Evolutionary conservation across 2,888 invertebrate species (phyloP).

Genomic region (Cheilosia scutellata): DNA sequence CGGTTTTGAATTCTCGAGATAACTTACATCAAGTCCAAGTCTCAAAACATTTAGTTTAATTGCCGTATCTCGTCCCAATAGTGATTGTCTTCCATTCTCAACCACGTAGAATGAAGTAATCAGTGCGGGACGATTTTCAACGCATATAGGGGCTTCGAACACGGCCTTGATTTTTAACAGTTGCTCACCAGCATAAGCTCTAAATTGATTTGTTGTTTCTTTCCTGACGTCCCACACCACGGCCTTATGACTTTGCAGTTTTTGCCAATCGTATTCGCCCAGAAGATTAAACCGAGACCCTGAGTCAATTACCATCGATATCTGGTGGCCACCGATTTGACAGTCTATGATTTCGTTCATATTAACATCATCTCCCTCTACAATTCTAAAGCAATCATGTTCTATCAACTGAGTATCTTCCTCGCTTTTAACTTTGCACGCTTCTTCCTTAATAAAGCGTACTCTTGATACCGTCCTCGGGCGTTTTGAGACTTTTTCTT

Average conservation of each 20-base stretch:
- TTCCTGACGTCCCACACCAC: neutral
- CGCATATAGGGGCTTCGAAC: no score
- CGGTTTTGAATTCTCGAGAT: constrained; percentile 22
- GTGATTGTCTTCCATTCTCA: constrained; percentile 29
- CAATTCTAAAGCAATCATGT: constrained; percentile 60
- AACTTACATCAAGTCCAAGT: constrained; percentile 37
- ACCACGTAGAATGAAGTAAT: no score
- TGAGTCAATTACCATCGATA: constrained; percentile 40
- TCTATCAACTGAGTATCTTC: constrained; percentile 41
- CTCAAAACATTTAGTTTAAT: constrained; percentile 32
- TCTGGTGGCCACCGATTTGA: constrained; percentile 12
- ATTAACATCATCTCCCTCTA: constrained; percentile 27
- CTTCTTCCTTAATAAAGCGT: constrained; percentile 33
- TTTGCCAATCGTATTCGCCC: constrained; percentile 35
- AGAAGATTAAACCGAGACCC: constrained; percentile 32
- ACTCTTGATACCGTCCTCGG: constrained; percentile 22
- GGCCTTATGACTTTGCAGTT: constrained; percentile 5
- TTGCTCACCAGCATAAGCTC: no score
- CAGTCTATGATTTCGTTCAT: constrained; percentile 47
- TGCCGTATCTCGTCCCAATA: constrained; percentile 24
- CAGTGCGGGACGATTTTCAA: no score
- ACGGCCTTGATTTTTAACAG: no score
- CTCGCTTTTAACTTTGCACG: constrained; percentile 10
- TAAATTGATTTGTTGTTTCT: no score
- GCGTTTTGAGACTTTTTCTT: constrained; percentile 23